Percentiles rank a stretch among this genome's conserved stretches.
Evolutionary conservation across 2,113 vertebrate genomes (phyloP).

Genomic region (Cyanoderma ruficeps): DNA sequence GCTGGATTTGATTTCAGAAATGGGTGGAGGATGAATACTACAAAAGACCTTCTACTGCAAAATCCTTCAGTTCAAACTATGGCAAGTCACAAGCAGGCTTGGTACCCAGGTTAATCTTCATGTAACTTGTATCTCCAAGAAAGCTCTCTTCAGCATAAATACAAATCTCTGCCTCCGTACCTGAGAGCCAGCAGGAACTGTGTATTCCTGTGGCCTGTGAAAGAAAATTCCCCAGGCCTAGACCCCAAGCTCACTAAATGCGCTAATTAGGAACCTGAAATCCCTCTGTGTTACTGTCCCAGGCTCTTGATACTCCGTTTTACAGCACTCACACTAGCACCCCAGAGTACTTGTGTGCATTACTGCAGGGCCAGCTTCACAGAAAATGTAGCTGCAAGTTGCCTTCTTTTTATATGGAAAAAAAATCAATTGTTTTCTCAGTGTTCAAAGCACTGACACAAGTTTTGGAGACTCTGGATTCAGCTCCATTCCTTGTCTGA

Average conservation of each 20-base stretch:
- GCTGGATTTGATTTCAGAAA: slow-evolving; percentile 5
- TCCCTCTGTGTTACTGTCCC: neutral
- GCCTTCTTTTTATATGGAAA: neutral
- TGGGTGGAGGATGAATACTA: neutral
- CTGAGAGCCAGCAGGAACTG: neutral
- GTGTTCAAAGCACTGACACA: neutral
- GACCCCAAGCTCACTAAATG: neutral
- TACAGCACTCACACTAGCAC: neutral
- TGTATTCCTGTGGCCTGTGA: neutral
- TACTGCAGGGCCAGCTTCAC: neutral
- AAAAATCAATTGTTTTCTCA: neutral
- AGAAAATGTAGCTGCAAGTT: neutral
- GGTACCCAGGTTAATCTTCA: neutral
- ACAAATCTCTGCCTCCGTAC: neutral
- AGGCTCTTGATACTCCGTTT: neutral
- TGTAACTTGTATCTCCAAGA: neutral
- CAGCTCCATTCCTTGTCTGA: neutral
- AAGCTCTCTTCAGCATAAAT: neutral
- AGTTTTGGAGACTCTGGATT: neutral
- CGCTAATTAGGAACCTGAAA: neutral
- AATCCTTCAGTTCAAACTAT: neutral
- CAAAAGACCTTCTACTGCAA: neutral
- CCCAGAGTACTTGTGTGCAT: neutral
- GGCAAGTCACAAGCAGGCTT: neutral
- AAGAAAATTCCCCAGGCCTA: neutral